Evolutionary conservation across 1,140 invertebrate species (phyloP).

Genomic region (Subanguina moxae): DNA sequence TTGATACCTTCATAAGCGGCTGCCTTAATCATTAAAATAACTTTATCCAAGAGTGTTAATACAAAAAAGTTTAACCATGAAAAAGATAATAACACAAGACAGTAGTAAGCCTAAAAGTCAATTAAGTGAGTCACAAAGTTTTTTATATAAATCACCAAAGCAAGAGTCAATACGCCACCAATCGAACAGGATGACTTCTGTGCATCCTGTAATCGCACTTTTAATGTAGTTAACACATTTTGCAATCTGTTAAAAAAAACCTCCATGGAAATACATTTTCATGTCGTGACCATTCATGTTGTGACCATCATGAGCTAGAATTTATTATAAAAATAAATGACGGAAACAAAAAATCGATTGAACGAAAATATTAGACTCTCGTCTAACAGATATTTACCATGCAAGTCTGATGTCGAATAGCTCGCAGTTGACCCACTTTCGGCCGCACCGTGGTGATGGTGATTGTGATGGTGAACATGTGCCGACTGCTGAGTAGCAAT

Average conservation of each 20-base stretch:
- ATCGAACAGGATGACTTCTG: constrained; percentile 51
- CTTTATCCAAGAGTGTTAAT: background rate
- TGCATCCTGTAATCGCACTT: constrained; percentile 16
- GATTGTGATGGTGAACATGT: background rate
- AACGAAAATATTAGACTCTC: background rate
- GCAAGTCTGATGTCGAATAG: background rate
- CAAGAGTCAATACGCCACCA: constrained; percentile 38
- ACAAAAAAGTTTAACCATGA: constrained; percentile 16
- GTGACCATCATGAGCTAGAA: constrained; percentile 1
- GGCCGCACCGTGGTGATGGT: background rate
- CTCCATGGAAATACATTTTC: constrained; percentile 53
- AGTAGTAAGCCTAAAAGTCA: constrained; percentile 38
- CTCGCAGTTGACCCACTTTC: background rate
- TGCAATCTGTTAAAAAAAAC: too few species aligned
- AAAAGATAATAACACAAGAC: constrained; percentile 43
- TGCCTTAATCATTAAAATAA: constrained; percentile 8
- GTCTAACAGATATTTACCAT: background rate
- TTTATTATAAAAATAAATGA: background rate
- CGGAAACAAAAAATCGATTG: background rate
- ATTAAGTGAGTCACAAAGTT: too few species aligned
- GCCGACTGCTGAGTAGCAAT: background rate
- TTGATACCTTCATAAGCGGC: constrained; percentile 46
- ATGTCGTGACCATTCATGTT: constrained; percentile 22
- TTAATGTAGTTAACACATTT: too few species aligned
- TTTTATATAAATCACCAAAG: too few species aligned